A percentile compares a stretch with the other conserved stretches of the same genome.
Conservation (phyloP, 2,113 vertebrate genomes). For the Rana temporaria region DNA sequence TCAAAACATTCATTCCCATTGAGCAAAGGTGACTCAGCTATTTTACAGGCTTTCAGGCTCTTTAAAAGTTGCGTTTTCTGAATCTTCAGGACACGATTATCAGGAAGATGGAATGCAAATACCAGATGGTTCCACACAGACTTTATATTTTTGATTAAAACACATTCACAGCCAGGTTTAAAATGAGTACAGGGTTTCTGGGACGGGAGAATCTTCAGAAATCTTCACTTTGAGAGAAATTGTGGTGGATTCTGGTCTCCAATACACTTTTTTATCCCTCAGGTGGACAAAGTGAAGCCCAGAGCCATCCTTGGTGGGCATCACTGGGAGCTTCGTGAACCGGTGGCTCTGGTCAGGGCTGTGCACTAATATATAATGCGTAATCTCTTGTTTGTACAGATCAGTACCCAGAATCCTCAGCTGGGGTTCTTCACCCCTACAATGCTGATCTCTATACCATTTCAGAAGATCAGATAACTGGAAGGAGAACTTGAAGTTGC, state of each 20-base stretch:
- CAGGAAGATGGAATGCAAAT: conserved; percentile 20
- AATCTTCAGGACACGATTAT: neutral
- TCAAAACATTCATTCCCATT: neutral
- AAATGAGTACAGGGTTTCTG: neutral
- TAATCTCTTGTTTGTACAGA: conserved; percentile 33
- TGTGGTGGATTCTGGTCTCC: conserved; percentile 37
- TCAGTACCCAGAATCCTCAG: conserved; percentile 36
- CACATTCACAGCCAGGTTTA: neutral
- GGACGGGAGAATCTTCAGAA: neutral
- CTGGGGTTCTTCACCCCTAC: neutral
- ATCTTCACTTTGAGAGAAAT: neutral
- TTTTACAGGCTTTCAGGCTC: conserved; percentile 1
- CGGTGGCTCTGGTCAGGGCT: neutral
- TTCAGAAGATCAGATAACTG: neutral
- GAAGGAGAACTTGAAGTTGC: conserved; percentile 33
- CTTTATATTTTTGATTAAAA: neutral
- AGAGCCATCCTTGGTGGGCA: neutral
- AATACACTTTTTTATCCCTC: neutral
- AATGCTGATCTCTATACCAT: neutral
- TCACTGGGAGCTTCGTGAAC: neutral
- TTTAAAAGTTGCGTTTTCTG: neutral
- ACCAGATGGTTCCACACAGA: conserved; percentile 21
- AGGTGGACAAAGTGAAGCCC: neutral
- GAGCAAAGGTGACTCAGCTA: neutral
- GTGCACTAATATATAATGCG: conserved; percentile 23